Conservation (phyloP, 2,888 invertebrate genomes). For the Phasia obesa region DNA sequence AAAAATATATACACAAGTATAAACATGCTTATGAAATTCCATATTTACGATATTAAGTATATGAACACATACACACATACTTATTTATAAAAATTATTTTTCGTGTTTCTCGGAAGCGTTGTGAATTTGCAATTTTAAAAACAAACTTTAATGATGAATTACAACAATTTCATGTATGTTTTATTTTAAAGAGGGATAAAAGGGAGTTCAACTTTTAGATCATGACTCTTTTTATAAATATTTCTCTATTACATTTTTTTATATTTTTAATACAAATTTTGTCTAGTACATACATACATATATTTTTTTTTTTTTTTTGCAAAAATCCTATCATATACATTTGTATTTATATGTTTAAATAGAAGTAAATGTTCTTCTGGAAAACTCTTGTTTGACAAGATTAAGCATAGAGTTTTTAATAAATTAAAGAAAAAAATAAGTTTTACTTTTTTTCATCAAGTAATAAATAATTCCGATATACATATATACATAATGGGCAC, state of each 20-base stretch:
- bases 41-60: too few species aligned
- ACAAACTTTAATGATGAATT: not conserved
- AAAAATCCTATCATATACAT: not conserved
- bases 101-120: too few species aligned
- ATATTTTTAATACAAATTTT: constrained; percentile 23
- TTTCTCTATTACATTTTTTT: constrained; percentile 18
- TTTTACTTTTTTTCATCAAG: not conserved
- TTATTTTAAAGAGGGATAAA: not conserved
- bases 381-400: constrained; percentile 18
- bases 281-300: not conserved
- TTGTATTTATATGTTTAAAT: not conserved
- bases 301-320: not conserved
- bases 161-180: not conserved
- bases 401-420: constrained; percentile 34
- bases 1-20: too few species aligned
- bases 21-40: too few species aligned
- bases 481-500: not conserved
- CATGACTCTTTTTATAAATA: constrained; percentile 15
- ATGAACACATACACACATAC: too few species aligned
- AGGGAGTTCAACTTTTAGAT: not conserved
- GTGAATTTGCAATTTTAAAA: too few species aligned
- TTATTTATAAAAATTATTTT: too few species aligned
- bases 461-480: constrained; percentile 15
- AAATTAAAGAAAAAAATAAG: constrained; percentile 9
- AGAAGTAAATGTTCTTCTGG: constrained; percentile 7